Base-by-base conservation (phyloP, 2,113 vertebrate genomes). In the Progne subis region DNA sequence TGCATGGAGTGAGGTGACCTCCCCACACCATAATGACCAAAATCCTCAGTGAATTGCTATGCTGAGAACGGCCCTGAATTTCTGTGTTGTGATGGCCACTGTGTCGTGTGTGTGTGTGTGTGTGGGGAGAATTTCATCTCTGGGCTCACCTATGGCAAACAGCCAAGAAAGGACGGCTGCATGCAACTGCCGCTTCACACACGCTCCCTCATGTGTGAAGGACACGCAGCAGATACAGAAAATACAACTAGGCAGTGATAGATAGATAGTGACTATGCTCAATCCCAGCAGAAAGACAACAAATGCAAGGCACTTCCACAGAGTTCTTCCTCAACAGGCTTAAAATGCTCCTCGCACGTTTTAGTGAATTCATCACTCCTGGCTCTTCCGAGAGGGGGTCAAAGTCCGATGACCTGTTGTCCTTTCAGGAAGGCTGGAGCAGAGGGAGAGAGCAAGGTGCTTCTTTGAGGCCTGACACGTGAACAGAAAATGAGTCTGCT, bases 81-180 rank as follows among this genome's bases (percentile, higher is more conserved):
- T 53, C 5, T 4, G 24, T 3, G 4, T 19, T 52, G 15, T 6
- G 29, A 11, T 29, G 43, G 64, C 13, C 39, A 10, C 43, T 26
- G 0, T 18, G 17, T 12, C 0, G 0, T 9, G 10, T 5, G 7
- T 32, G 9, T 13, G 0, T 9, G 10, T 5, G 7, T 32, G 9
- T 13, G 37, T 8, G 37, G 37, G 37, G 6, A 63, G 72, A 52
- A 70, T 32, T 65, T 69, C 2, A 49, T 41, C 26, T 82, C 41
- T 57, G 43, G 70, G 68, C 67, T 67, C 71, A 49, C 25, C 74
- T 67, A 5, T 47, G 88, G 70, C 75, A 72, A 76, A 37, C 3
- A 37, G 76, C 44, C 57, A 70, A 12, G 59, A 67, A 55, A 77
- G 56, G 32, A 63, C 25, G 64, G 63, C 18, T 82, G 43, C 74